A percentile compares a stretch with the other conserved stretches of the same genome.
Conservation (phyloP, 1,140 invertebrate species). For the Idris sp. region DNA sequence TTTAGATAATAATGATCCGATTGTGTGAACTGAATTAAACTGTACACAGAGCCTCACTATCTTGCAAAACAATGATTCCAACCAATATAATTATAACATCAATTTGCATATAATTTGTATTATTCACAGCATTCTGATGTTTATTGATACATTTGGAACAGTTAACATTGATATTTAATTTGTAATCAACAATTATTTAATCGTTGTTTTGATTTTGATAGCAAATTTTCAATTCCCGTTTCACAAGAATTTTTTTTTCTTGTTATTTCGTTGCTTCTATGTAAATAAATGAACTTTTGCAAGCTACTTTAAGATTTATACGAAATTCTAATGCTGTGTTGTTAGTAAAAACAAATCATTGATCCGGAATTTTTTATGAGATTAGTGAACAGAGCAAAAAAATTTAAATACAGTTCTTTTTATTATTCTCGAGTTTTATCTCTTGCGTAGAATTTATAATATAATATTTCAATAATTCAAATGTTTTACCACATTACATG, state of each 20-base stretch:
- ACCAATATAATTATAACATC: slow-evolving; percentile 9
- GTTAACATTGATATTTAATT: slow-evolving; percentile 11
- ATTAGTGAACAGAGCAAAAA: slow-evolving; percentile 18
- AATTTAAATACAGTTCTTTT: too few relatives aligned
- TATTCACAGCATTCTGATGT: slow-evolving; percentile 4
- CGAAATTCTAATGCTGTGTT: slow-evolving; percentile 20
- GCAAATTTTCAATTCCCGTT: neutral
- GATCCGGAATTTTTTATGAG: slow-evolving; percentile 34
- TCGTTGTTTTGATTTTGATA: too few relatives aligned
- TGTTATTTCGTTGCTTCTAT: too few relatives aligned
- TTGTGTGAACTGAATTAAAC: neutral
- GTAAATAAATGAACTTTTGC: neutral
- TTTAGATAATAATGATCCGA: slow-evolving; percentile 10
- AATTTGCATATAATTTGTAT: slow-evolving; percentile 17
- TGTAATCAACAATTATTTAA: slow-evolving; percentile 15
- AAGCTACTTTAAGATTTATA: slow-evolving; percentile 18
- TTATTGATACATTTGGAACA: slow-evolving; percentile 1
- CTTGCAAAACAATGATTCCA: slow-evolving; percentile 5
- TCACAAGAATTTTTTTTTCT: too few relatives aligned
- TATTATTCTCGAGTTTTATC: too few relatives aligned
- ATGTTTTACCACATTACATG: too few relatives aligned
- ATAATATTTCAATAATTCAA: too few relatives aligned
- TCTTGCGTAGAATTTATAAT: too few relatives aligned
- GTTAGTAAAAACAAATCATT: slow-evolving; percentile 32
- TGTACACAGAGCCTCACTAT: neutral